phyloP scores from a whole-genome alignment of 2,797 vertebrate genomes.

The Phrynocephalus guinanensis region DNA sequence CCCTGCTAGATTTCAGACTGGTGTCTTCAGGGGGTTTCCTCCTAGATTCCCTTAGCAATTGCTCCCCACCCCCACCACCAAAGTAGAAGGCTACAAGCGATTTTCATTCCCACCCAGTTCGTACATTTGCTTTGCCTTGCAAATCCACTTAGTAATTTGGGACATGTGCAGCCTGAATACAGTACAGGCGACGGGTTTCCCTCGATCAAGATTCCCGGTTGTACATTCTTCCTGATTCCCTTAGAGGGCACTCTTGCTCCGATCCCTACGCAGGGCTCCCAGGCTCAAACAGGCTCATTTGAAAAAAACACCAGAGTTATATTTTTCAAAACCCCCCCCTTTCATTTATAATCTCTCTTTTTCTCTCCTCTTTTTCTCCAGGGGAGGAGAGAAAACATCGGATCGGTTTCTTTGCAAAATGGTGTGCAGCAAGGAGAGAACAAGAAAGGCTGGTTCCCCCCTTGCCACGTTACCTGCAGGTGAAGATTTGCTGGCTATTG shows the following conservation, averaged over 20 bases:
- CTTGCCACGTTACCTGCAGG: conserved; percentile 7
- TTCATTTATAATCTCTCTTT: background rate
- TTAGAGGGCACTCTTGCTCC: conserved; percentile 3
- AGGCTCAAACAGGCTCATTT: background rate
- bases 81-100: no score
- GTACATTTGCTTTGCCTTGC: no score
- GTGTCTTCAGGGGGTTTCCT: no score
- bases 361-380: background rate
- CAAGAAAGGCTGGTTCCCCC: conserved; percentile 37
- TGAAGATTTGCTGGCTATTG: conserved; percentile 39
- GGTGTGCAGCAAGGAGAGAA: conserved; percentile 2
- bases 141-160: no score
- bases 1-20: no score
- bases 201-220: no score
- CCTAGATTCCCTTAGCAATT: no score
- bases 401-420: background rate
- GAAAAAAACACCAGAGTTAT: background rate
- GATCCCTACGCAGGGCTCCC: background rate
- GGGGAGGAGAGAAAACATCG: background rate
- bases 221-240: background rate
- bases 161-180: background rate
- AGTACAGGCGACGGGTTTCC: background rate
- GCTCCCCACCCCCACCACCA: no score
- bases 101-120: no score
- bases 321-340: background rate